Evolutionary conservation across 1,140 invertebrate genomes (phyloP), one percentile per base, ranked within the genome.

Genomic region (Brachionus rubens): DNA sequence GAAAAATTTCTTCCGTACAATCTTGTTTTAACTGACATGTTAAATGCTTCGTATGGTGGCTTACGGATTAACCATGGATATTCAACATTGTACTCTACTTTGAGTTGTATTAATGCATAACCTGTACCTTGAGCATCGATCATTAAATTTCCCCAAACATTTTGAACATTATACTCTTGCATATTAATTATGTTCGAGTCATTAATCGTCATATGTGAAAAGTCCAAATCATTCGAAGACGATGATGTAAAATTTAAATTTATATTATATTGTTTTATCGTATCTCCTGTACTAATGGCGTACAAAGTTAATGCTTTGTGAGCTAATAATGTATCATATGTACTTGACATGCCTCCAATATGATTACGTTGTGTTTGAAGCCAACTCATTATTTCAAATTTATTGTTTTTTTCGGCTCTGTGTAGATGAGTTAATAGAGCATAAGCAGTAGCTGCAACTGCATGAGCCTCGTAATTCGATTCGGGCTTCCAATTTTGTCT

Each of bases 331-430:
- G 94, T 92, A 90, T 87, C 89, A 85, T 94, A 92, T 3, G 94
- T 95, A 0, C 93, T 95, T 0, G 92, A 92, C 92, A 94, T 96
- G 0, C 93, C 94, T 41, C 91, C 91, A 80, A 96, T 91, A n/a
- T 90, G 90, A 0, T 96, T 86, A 56, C 94, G 87, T 81, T 96
- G 94, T 0, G 91, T 88, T 82, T 95, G 95, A 4, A 98, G 84
- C 94, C 94, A 98, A 80, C 90, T 90, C 24, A 96, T 93, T 80
- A 96, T 94, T 14, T 80, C 79, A 56, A 21, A 70, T 36, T 70
- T 70, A 10, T 90, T 88, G 77, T 93, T 91, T 28, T 90, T 87
- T 65, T 89, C 67, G 2, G 67, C 67, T 80, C 78, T 16, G 78
- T 80, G 30, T 83, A 81, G 56, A 52, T 94, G 92, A 0, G 92